Percentiles rank a stretch among this genome's conserved stretches.
phyloP scores from a whole-genome alignment of 1,140 invertebrate species.

The Helicoverpa zea region DNA sequence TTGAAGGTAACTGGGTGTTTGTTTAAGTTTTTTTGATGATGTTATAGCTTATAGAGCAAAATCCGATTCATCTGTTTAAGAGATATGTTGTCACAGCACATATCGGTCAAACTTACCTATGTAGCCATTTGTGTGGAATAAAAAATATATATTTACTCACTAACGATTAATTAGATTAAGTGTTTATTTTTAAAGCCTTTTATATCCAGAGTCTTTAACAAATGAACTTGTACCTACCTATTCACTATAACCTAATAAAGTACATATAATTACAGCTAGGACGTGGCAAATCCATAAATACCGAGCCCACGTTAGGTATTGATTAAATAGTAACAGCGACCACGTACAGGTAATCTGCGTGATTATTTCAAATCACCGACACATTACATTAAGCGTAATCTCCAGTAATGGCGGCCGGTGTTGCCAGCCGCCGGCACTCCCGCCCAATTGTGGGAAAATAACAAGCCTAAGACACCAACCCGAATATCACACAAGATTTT shows the following conservation, averaged over 20 bases:
- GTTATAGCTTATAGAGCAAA: background rate
- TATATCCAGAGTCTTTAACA: background rate
- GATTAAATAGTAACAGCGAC: constrained; percentile 74
- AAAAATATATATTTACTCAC: too few relatives aligned
- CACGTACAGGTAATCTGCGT: constrained; percentile 75
- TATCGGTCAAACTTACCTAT: too few relatives aligned
- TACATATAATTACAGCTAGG: constrained; percentile 32
- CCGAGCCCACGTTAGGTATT: constrained; percentile 60
- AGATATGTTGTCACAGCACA: too few relatives aligned
- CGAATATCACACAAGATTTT: constrained; percentile 33
- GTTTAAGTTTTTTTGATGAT: background rate
- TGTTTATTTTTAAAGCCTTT: background rate
- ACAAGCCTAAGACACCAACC: constrained; percentile 27
- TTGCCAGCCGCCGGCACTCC: constrained; percentile 70
- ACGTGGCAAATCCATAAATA: constrained; percentile 44
- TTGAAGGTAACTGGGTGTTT: background rate
- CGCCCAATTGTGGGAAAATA: constrained; percentile 69
- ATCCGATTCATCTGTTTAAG: too few relatives aligned
- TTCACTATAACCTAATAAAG: constrained; percentile 26
- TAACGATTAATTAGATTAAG: too few relatives aligned
- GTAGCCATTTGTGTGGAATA: too few relatives aligned
- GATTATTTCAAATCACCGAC: constrained; percentile 85
- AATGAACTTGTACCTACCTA: background rate
- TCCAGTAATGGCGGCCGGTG: constrained; percentile 78
- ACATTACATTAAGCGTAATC: constrained; percentile 85